Evolutionary conservation across 2,888 invertebrate species (phyloP).

Genomic region (Uloborus plumipes): DNA sequence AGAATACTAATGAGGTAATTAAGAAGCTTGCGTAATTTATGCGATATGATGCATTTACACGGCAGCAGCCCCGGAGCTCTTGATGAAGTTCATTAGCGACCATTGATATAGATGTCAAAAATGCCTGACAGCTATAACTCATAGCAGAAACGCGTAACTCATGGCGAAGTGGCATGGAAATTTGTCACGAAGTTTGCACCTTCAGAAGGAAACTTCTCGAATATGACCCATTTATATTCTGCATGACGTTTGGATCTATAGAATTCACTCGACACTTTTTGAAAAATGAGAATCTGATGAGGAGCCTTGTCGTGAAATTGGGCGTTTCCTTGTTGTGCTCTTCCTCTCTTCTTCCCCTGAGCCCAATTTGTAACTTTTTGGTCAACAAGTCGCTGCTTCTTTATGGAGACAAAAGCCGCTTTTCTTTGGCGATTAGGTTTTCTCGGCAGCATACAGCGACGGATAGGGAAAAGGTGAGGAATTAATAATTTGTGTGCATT

Average conservation of each 20-base stretch:
- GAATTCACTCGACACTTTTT: slow-evolving; percentile 13
- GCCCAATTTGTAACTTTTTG: slow-evolving; percentile 6
- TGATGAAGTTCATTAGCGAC: slow-evolving; percentile 43
- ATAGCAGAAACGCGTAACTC: slow-evolving; percentile 32
- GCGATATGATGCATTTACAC: no score
- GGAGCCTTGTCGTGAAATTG: slow-evolving; percentile 13
- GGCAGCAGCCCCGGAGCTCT: no score
- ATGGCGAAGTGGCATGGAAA: slow-evolving; percentile 41
- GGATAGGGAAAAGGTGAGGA: no score
- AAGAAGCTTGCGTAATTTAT: no score
- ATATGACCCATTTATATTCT: slow-evolving; percentile 40
- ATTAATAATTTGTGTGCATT: no score
- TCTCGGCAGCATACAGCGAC: no score
- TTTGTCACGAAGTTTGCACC: slow-evolving; percentile 58
- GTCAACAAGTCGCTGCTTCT: neutral
- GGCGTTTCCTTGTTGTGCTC: slow-evolving; percentile 43
- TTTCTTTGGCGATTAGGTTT: no score
- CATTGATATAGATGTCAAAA: slow-evolving; percentile 51
- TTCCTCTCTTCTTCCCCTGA: neutral
- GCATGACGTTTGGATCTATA: slow-evolving; percentile 17
- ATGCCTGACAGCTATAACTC: slow-evolving; percentile 24
- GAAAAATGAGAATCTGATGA: slow-evolving; percentile 50
- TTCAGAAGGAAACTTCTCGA: slow-evolving; percentile 12
- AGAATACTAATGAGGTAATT: no score
- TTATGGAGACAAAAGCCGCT: no score